Base-by-base conservation (phyloP, 2,797 vertebrate genomes). In the Petrocephalus sullivani region DNA sequence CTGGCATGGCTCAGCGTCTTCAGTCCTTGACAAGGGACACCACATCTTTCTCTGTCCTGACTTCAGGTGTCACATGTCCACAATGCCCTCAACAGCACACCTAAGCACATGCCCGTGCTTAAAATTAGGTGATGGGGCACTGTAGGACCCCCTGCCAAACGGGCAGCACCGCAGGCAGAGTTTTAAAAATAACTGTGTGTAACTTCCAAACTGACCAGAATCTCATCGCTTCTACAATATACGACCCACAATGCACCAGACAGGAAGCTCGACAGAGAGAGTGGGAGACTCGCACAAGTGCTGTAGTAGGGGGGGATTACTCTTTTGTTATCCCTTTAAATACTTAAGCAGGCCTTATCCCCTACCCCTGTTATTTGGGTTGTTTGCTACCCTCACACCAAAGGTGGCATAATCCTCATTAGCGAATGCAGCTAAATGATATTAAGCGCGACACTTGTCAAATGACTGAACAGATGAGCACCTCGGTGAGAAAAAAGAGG, bases 291-390 rank as follows among this genome's bases (percentile, higher is more conserved):
- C 51, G 46, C 19, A 33, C 57, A 81, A 41, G 58, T 81, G 88
- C 61, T 87, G 67, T 78, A 57, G 33, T 86, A n/a, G 78, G 78
- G 67, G 54, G 46, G 85, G 85, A 89, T 90, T 89, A 90, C 89
- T 89, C 87, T 87, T 91, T 89, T 89, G 90, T 89, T 89, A 88
- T 90, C 88, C 87, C 88, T 90, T 91, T 86, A 89, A 89, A 89
- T 87, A 86, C 88, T 85, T 88, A 91, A 90, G 87, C 85, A 83
- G 90, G 85, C 88, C 90, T 88, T 87, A 86, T 91, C 87, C 87
- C 85, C 14, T 60, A 84, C 57, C 75, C 83, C 88, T 84, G 78
- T 86, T 87, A 81, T 6, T 54, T 64, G n/a, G 41, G n/a, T 53
- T 49, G 21, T 89, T 60, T 14, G 64, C 90, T 88, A 90, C 88